Evolutionary conservation across 2,888 invertebrate genomes (phyloP), one percentile per base, ranked within the genome.

Genomic region (Campoplex capitator): DNA sequence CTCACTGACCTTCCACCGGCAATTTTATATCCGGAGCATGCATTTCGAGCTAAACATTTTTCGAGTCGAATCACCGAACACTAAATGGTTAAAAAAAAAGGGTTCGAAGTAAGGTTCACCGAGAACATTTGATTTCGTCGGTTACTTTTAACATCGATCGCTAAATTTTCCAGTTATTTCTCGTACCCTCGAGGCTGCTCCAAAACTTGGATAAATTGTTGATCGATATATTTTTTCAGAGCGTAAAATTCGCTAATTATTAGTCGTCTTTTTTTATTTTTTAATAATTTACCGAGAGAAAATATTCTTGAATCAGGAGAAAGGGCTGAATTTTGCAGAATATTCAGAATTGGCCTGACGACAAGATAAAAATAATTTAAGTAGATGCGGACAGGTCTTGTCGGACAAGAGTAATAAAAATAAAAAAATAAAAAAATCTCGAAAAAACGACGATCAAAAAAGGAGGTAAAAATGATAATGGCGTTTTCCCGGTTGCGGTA

Each of bases 401-500:
- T 84, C 38, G 51, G 78, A 73, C 73, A 8, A 9, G 77, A 16
- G 58, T 77, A 38, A 13, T 65, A 58, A 83, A 23, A 23, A 6
- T 38, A 38, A 4, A 4, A 70, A 48, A 79, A 38, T 0, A 4
- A 70, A 48, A 79, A 4, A 71, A 42, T 13, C 4, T 23, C 42
- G 68, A 35, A 79, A 23, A 51, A 54, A 45, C 28, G 11, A 70
- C 11, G 38, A 32, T 9, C n/a, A 51, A 84, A 38, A 74, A 65
- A 48, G 65, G 58, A 56, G 48, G 77, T 67, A 76, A 84, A 84
- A 67, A 62, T 38, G 56, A 71, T 65, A 75, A 84, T 84, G 82
- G 79, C 75, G 75, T 79, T 84, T 83, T 75, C 79, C 84, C 82
- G 65, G 45, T 56, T 62, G n/a, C 8, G 38, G 54, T 76, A 68